Conservation (phyloP, 2,113 vertebrate genomes). For the Paradoxurus hermaphroditus region DNA sequence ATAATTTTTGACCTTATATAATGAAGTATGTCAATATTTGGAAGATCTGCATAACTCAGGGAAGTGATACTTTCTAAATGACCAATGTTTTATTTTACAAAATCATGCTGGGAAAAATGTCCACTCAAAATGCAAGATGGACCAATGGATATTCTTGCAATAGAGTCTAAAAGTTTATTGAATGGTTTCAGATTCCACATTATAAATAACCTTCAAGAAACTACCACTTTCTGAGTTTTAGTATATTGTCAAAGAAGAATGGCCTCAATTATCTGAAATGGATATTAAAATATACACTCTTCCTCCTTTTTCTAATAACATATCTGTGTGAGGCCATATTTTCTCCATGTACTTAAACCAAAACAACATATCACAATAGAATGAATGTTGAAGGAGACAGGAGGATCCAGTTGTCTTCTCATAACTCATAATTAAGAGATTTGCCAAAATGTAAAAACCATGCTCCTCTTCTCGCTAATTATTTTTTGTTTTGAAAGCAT, state of each 20-base stretch:
- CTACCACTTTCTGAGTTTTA: background rate
- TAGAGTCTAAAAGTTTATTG: background rate
- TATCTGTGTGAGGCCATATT: background rate
- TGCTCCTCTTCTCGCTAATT: background rate
- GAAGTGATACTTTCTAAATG: background rate
- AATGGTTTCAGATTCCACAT: background rate
- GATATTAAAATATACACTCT: background rate
- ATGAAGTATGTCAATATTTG: background rate
- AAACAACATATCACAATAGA: background rate
- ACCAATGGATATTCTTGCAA: background rate
- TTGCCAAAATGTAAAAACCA: conserved; percentile 9
- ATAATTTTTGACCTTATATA: conserved; percentile 15
- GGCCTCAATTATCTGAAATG: background rate
- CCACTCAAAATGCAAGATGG: background rate
- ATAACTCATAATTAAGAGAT: background rate
- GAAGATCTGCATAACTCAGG: background rate
- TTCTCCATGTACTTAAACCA: background rate
- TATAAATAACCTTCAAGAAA: background rate
- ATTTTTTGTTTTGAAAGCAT: background rate
- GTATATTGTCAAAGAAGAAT: background rate
- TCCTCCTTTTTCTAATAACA: background rate
- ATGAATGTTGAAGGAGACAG: background rate
- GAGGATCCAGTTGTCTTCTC: background rate
- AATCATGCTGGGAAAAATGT: background rate
- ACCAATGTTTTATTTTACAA: background rate